These are phyloP conservation scores for Zaprionus vittiger DNA, from an alignment of 1,140 invertebrate species.

Conservation along the genomic window DNA sequence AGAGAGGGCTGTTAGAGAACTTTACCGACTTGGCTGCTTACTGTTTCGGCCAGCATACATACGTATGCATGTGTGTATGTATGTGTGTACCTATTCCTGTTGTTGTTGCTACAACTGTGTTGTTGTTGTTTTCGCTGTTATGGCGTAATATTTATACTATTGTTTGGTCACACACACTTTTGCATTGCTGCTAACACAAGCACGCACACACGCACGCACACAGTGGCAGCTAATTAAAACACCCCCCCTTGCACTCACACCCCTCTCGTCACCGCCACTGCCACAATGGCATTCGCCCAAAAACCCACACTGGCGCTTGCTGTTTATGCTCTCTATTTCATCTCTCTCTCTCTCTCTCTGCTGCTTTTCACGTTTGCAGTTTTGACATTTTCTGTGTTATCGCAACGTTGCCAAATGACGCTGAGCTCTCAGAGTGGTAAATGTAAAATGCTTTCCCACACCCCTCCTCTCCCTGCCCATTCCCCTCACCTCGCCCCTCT, in stretches of 20 bases:
- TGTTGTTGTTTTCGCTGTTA: constrained; percentile 33
- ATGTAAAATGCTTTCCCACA: neutral
- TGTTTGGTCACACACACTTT: constrained; percentile 34
- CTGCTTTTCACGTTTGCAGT: constrained; percentile 49
- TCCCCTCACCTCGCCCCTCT: no score
- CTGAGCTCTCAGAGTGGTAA: neutral
- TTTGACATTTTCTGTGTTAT: constrained; percentile 54
- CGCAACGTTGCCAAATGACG: constrained; percentile 13
- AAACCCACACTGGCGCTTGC: constrained; percentile 24
- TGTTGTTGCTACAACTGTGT: neutral
- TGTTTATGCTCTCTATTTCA: constrained; percentile 30
- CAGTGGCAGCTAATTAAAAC: constrained; percentile 62
- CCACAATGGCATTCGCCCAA: constrained; percentile 12
- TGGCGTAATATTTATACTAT: constrained; percentile 55
- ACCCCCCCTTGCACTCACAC: constrained; percentile 2
- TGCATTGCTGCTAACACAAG: neutral
- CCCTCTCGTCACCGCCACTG: neutral
- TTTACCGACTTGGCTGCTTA: constrained; percentile 24
- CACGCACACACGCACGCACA: neutral
- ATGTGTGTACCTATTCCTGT: neutral
- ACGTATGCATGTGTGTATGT: neutral
- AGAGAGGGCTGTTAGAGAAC: constrained; percentile 45
- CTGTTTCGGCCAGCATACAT: constrained; percentile 4
- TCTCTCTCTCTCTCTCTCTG: constrained; percentile 2
- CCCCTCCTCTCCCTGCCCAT: no score